These are phyloP conservation scores for Cyprinella venusta DNA, from an alignment of 2,797 vertebrate species.

Conservation along the genomic window DNA sequence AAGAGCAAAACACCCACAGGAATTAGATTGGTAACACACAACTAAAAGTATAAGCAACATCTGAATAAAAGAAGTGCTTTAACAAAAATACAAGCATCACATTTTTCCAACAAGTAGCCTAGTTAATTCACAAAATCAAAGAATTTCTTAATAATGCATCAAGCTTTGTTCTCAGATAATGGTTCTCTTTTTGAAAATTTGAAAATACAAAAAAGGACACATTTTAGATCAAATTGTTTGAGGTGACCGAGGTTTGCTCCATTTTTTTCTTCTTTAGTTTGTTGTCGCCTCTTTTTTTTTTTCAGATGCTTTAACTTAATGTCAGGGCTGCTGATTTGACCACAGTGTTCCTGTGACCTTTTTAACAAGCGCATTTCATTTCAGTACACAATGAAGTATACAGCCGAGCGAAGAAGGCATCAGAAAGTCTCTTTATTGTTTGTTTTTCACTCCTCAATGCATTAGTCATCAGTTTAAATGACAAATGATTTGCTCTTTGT, in stretches of 20 bases:
- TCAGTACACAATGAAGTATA: not conserved
- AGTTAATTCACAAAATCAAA: not conserved
- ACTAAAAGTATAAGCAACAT: not conserved
- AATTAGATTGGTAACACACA: not conserved
- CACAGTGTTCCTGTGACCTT: slow-evolving; percentile 62
- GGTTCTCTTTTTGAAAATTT: not conserved
- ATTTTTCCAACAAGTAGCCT: not conserved
- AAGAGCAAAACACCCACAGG: not conserved
- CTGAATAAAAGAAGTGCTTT: not conserved
- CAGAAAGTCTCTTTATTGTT: not conserved
- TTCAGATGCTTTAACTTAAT: slow-evolving; percentile 34
- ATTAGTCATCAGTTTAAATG: not conserved
- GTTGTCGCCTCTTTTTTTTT: not conserved
- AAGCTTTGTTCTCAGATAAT: not conserved
- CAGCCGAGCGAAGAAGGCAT: not conserved
- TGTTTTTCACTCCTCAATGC: not conserved
- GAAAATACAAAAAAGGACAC: not conserved
- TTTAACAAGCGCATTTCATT: slow-evolving; percentile 42
- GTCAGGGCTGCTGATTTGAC: slow-evolving; percentile 50
- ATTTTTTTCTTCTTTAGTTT: slow-evolving; percentile 12
- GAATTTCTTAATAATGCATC: not conserved
- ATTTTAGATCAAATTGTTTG: not conserved
- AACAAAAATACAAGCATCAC: not conserved
- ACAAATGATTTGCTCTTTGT: not conserved
- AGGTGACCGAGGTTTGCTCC: slow-evolving; percentile 15